Base-by-base conservation (phyloP, 2,113 vertebrate species). In the Anhinga rufa region DNA sequence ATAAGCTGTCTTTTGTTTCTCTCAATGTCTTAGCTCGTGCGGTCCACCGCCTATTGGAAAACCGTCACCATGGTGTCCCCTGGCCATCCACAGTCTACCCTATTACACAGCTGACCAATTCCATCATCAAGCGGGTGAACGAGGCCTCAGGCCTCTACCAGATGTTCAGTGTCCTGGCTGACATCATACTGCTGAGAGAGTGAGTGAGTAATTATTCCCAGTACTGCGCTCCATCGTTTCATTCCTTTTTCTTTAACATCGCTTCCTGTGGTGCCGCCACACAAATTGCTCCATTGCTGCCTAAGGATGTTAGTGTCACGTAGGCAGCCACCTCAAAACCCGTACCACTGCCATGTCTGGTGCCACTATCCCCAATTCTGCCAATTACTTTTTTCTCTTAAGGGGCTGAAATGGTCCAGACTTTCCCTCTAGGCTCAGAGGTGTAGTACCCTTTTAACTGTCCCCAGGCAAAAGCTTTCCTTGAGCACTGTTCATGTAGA, bases 81-180 rank as follows among this genome's bases (percentile, higher is more conserved):
- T 99, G 99, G 99, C 99, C 99, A 24, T 94, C 98, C 13, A 98
- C 98, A 4, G 80, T 69, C 91, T 94, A 98, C 90, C 97, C 97
- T 74, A 84, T 98, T 94, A 98, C 98, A n/a, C 99, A 99, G 96
- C 98, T 99, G 96, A 98, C 98, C 90, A 98, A 98, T 70, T 97
- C 98, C 97, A 98, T 99, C 82, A 80, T 99, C 95, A 99, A 98
- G 95, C 98, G 99, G 9, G 97, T 99, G 60, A 99, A 99, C 1
- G 99, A 99, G 97, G 99, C 99, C 32, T 99, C 99, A 0, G 99
- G 99, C 55, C 97, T 98, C 10, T 99, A 99, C 98, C 99, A 99
- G 97, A 99, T 99, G 99, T 99, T 99, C 92, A 93, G 98, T 34
- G 98, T 99, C 78, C 98, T 99, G 46, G 99, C 98, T 21, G 99